phyloP scores from a whole-genome alignment of 2,797 vertebrate species.

The Arrhamphus sclerolepis region DNA sequence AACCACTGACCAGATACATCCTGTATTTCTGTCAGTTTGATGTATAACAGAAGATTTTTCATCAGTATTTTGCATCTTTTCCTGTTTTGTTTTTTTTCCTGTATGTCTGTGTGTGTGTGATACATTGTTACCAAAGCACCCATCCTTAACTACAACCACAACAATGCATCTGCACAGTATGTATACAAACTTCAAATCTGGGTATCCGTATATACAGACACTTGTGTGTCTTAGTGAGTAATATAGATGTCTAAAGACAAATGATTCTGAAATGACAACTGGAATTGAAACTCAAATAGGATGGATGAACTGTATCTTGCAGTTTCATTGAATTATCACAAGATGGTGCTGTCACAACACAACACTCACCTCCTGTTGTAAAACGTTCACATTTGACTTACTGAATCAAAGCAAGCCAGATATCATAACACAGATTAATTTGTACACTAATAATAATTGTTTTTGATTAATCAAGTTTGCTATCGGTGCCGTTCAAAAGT shows the following conservation, averaged over 20 bases:
- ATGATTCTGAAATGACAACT: conserved; percentile 11
- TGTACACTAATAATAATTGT: too few species aligned
- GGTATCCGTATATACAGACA: not conserved
- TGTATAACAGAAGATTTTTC: too few species aligned
- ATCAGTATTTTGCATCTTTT: too few species aligned
- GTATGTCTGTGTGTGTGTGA: too few species aligned
- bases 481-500: too few species aligned
- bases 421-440: too few species aligned
- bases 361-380: not conserved
- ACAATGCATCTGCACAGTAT: not conserved
- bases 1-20: too few species aligned
- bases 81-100: too few species aligned
- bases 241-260: not conserved
- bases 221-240: conserved; percentile 1
- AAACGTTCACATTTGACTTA: not conserved
- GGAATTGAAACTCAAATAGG: not conserved
- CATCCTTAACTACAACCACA: not conserved
- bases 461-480: too few species aligned
- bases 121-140: not conserved
- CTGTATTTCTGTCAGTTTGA: too few species aligned
- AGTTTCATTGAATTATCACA: conserved; percentile 37
- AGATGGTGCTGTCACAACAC: conserved; percentile 54
- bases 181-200: not conserved
- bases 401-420: not conserved
- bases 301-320: not conserved